Evolutionary conservation across 2,888 invertebrate species (phyloP), one percentile per base, ranked within the genome.

Genomic region (Eupithecia pulchellata): DNA sequence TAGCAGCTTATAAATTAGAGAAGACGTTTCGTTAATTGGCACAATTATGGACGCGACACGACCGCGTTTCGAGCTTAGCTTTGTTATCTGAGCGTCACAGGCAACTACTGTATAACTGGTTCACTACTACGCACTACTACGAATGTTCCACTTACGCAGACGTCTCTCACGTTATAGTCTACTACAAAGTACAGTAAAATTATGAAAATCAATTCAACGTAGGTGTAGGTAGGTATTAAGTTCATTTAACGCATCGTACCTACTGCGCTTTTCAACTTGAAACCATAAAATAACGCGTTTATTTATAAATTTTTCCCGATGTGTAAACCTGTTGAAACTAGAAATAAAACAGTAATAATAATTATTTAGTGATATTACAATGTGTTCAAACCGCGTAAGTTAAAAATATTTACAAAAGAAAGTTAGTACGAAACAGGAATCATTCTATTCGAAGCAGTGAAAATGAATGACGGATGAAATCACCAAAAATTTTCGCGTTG

Each of bases 11-110:
- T 86, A 84, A 88, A 90, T 90, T 89, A 89, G 85, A 81, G 81
- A 80, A 87, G 86, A 86, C 85, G 82, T 88, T 86, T 82, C 78
- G 84, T 86, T 91, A 91, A 92, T 91, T 91, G 90, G 82, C 77
- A 84, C 87, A 91, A 91, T 91, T 89, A 89, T 81, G 78, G 82
- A 84, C 80, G 84, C 82, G 85, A 82, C 84, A 84, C 84, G 88
- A 80, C 82, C 86, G 86, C 91, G 91, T 91, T 87, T 87, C 83
- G 68, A 60, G 65, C 58, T 72, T 39, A 72, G 76, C 75, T 75
- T 72, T 69, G 69, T 72, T 71, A 69, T 69, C 42, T 69, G 60
- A 72, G 27, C 61, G 62, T 64, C 70, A 70, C 72, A 69, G 60
- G 29, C 29, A 17, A 30, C 47, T n/a, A 11, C 60, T 25, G 4